Base-by-base conservation (phyloP, 2,113 vertebrate species). In the Emydura subglobosa region DNA sequence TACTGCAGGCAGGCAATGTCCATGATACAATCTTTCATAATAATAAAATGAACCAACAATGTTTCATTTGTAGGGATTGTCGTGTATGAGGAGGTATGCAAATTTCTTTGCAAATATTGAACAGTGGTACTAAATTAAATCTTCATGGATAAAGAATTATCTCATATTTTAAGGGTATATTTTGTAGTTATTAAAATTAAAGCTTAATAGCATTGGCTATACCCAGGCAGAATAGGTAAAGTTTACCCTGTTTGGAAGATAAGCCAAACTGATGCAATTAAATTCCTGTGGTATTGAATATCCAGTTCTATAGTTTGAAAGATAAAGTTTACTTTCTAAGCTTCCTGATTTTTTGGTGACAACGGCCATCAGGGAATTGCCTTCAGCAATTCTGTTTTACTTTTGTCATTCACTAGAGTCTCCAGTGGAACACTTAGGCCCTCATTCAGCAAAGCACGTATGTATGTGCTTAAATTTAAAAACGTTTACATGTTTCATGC, bases 41-140 rank as follows among this genome's bases (percentile, higher is more conserved):
- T 90, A 93, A 97, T 85, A 95, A 96, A 94, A 85, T 91, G 89
- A 91, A 96, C 80, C 92, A 95, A 95, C 89, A 91, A 83, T 2
- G 16, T 93, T 96, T 96, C 87, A 95, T 95, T 93, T 95, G 79
- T 50, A 91, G 87, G 51, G 55, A 94, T 95, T 78, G 47, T 90
- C 87, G 91, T 10, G 1, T 91, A 94, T 78, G 87, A 95, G 85
- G 88, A 5, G 74, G 81, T 93, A 96, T 79, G 96, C 92, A 95
- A 95, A 96, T 86, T 12, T 94, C 81, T 88, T 50, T 12, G 53
- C 57, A 93, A 95, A 93, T 95, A 94, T 74, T 81, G 85, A 96
- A 42, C 83, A 42, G 19, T 13, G 16, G 42, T 59, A 93, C 89
- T 93, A 93, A 95, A 96, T 39, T 82, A 90, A 96, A 95, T 9